phyloP scores from a whole-genome alignment of 2,113 vertebrate genomes.

The Saccopteryx leptura region DNA sequence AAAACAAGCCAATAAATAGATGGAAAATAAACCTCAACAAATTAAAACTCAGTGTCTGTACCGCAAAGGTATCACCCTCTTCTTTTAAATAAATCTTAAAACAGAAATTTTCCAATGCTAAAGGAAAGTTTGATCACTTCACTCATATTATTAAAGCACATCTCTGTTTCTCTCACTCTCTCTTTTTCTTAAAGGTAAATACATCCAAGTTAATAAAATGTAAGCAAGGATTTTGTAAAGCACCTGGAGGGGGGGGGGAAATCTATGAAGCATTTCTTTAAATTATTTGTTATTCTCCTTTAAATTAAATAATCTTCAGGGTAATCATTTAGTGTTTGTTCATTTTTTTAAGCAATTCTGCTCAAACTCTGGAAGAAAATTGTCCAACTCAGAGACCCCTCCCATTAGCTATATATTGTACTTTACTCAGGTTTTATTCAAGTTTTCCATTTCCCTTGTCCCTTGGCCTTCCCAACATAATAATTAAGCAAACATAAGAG shows the following conservation, averaged over 20 bases:
- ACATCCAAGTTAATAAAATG: background rate
- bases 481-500: constrained; percentile 22
- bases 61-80: background rate
- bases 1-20: background rate
- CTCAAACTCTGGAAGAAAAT: background rate
- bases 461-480: background rate
- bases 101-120: background rate
- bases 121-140: background rate
- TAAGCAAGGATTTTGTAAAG: constrained; percentile 6
- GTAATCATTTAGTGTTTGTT: background rate
- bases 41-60: constrained; percentile 1
- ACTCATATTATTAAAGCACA: background rate
- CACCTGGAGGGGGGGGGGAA: background rate
- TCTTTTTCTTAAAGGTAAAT: background rate
- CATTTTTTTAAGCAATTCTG: background rate
- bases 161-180: background rate
- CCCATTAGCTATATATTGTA: background rate
- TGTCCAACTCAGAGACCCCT: background rate
- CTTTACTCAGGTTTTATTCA: background rate
- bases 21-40: background rate
- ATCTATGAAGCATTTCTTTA: background rate
- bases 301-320: constrained; percentile 12
- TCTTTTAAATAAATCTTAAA: background rate
- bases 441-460: background rate
- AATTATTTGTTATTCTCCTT: constrained; percentile 2